phyloP scores from a whole-genome alignment of 2,113 vertebrate genomes.

The Onychostoma macrolepis region DNA sequence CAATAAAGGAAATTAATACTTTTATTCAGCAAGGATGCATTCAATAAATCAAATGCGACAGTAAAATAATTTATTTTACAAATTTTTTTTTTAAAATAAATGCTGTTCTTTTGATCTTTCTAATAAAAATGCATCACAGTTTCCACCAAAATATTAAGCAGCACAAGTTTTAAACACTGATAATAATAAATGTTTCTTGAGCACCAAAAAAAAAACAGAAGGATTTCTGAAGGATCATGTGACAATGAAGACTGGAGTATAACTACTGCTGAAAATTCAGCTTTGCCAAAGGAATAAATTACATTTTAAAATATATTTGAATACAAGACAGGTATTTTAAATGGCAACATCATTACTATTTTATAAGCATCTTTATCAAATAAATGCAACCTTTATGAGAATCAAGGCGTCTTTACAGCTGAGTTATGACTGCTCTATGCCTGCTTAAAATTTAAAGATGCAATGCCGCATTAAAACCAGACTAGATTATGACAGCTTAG shows the following conservation, averaged over 20 bases:
- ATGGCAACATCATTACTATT: too few species aligned
- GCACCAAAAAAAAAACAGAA: not conserved
- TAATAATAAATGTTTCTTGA: not conserved
- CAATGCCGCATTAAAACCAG: too few species aligned
- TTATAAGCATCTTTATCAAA: not conserved
- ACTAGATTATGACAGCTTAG: too few species aligned
- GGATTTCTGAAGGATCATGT: not conserved
- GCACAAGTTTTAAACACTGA: too few species aligned
- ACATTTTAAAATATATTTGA: not conserved
- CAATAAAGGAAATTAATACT: not conserved
- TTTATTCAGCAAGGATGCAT: not conserved
- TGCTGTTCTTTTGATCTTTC: not conserved
- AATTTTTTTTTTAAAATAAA: too few species aligned
- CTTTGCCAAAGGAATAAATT: not conserved
- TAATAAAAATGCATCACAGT: not conserved
- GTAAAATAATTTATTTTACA: too few species aligned
- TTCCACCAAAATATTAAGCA: not conserved
- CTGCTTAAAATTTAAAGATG: too few species aligned
- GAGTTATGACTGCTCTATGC: too few species aligned
- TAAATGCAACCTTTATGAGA: not conserved
- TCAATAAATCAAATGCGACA: not conserved
- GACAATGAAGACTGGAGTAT: not conserved
- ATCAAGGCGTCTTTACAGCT: too few species aligned
- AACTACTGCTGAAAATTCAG: not conserved
- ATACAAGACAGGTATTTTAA: not conserved